Conservation (phyloP, 2,888 invertebrate genomes). For the Rhingia campestris region DNA sequence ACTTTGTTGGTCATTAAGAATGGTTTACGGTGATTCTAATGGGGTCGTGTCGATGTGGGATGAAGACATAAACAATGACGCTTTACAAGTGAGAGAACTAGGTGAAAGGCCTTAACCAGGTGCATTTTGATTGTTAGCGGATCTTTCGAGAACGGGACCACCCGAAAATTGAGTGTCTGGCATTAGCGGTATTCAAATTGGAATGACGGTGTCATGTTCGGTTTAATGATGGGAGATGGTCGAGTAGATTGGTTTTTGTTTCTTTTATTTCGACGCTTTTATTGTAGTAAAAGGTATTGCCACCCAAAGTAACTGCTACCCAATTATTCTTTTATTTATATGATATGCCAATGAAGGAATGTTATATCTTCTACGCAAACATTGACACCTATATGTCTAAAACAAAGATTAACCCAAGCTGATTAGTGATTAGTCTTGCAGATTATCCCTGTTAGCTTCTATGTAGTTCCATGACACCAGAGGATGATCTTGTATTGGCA, state of each 20-base stretch:
- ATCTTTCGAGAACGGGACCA: slow-evolving; percentile 44
- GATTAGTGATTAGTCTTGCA: too few relatives aligned
- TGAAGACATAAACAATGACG: slow-evolving; percentile 54
- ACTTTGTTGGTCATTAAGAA: slow-evolving; percentile 47
- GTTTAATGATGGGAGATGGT: slow-evolving; percentile 11
- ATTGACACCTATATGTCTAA: too few relatives aligned
- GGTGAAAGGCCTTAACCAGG: slow-evolving; percentile 47
- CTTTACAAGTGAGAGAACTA: slow-evolving; percentile 45
- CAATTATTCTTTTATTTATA: too few relatives aligned
- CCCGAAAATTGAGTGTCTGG: slow-evolving; percentile 8
- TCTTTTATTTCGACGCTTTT: too few relatives aligned
- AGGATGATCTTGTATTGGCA: too few relatives aligned
- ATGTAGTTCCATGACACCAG: too few relatives aligned
- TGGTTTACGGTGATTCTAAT: slow-evolving; percentile 52
- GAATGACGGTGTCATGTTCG: slow-evolving; percentile 31
- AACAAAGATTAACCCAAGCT: too few relatives aligned
- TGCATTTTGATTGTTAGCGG: slow-evolving; percentile 14
- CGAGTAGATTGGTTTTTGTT: slow-evolving; percentile 6
- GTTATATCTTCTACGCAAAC: too few relatives aligned
- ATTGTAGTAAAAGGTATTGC: too few relatives aligned
- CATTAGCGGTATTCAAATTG: slow-evolving; percentile 5
- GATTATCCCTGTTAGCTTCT: too few relatives aligned
- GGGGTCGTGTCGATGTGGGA: slow-evolving; percentile 57
- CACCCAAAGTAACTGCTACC: slow-evolving; percentile 4
- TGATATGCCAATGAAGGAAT: too few relatives aligned